Conservation (phyloP, 2,888 invertebrate species). For the Drosophila mulleri region DNA sequence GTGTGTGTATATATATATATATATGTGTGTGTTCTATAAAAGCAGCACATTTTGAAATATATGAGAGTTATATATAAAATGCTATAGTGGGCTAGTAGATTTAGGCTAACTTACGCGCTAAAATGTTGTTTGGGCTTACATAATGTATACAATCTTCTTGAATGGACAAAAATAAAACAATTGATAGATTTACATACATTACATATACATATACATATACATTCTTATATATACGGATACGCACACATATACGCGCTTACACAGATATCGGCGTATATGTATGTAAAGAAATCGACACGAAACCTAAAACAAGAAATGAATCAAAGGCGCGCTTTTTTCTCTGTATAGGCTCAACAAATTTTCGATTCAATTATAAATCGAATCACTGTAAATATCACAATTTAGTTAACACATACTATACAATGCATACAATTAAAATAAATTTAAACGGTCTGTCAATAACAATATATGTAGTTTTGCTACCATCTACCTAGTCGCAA, state of each 20-base stretch:
- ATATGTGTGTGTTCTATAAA: constrained; percentile 54
- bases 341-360: constrained; percentile 81
- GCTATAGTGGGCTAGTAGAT: constrained; percentile 66
- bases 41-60: constrained; percentile 66
- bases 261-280: constrained; percentile 15
- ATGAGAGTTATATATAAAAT: constrained; percentile 53
- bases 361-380: constrained; percentile 83
- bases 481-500: constrained; percentile 14
- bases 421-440: constrained; percentile 72
- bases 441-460: constrained; percentile 60
- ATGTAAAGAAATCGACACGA: constrained; percentile 53
- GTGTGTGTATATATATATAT: constrained; percentile 15
- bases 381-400: constrained; percentile 86
- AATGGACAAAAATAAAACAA: constrained; percentile 49
- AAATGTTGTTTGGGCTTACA: constrained; percentile 53
- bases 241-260: constrained; percentile 1
- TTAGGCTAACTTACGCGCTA: constrained; percentile 72
- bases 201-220: constrained; percentile 15
- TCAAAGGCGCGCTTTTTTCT: constrained; percentile 68
- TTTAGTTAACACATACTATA: constrained; percentile 84
- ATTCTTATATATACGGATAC: constrained; percentile 22
- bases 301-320: constrained; percentile 65
- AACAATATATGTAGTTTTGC: constrained; percentile 35
- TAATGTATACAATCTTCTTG: constrained; percentile 67
- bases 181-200: constrained; percentile 33